These are phyloP conservation scores for Halcyon malimbica DNA, from an alignment of 2,113 vertebrate species.

Conservation along the genomic window DNA sequence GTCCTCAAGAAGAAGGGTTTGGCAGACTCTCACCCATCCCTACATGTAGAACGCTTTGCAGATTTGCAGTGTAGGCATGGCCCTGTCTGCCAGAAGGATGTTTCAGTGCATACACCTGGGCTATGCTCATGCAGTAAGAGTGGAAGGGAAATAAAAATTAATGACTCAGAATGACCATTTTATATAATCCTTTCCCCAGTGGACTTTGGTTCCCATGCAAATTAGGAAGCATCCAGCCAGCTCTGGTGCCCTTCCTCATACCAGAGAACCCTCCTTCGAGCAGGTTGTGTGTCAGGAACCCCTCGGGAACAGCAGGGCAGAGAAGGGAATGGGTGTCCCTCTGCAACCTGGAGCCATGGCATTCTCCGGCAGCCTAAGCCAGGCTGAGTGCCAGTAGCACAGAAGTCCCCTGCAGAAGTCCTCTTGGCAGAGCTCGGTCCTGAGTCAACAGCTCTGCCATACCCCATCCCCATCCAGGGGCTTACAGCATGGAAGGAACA, in stretches of 20 bases:
- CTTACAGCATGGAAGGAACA: background rate
- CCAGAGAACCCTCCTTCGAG: background rate
- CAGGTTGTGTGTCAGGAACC: background rate
- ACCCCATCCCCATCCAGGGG: background rate
- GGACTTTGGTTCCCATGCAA: conserved; percentile 30
- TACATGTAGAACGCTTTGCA: background rate
- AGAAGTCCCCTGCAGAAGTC: background rate
- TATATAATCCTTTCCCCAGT: conserved; percentile 54
- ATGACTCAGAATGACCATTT: conserved; percentile 55
- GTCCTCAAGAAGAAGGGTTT: background rate
- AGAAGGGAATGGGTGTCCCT: background rate
- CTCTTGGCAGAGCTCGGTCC: background rate
- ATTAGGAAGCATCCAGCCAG: background rate
- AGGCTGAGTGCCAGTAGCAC: background rate
- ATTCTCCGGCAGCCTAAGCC: background rate
- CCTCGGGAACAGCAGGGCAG: background rate
- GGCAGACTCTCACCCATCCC: background rate
- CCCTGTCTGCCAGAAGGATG: conserved; percentile 14
- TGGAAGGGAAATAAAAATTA: conserved; percentile 39
- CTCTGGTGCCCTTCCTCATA: background rate
- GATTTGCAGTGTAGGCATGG: background rate
- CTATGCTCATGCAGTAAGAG: background rate
- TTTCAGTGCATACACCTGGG: background rate
- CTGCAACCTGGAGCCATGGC: background rate
- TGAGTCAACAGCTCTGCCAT: background rate